phyloP scores from a whole-genome alignment of 2,113 vertebrate genomes.

The Lagopus muta region DNA sequence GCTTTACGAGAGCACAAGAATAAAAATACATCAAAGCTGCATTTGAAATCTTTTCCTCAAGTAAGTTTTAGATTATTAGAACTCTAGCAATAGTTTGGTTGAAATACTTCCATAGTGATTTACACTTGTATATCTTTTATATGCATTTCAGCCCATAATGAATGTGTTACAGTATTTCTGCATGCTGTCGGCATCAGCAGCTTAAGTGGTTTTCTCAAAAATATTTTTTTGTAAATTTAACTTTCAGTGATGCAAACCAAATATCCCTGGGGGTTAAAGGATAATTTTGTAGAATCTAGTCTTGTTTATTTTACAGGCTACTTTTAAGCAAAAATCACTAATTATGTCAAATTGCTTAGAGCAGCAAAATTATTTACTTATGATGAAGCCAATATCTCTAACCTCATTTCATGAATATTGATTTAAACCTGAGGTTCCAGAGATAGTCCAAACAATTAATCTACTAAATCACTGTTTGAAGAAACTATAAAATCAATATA shows the following conservation, averaged over 20 bases:
- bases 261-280: slow-evolving; percentile 14
- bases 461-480: slow-evolving; percentile 70
- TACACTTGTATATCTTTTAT: not conserved
- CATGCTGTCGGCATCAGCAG: not conserved
- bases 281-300: slow-evolving; percentile 56
- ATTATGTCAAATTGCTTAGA: slow-evolving; percentile 69
- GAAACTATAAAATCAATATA: slow-evolving; percentile 72
- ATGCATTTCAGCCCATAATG: not conserved
- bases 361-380: slow-evolving; percentile 72
- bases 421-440: slow-evolving; percentile 71
- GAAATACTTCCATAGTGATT: not conserved
- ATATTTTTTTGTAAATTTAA: slow-evolving; percentile 42
- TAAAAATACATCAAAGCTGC: not conserved
- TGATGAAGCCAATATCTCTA: slow-evolving; percentile 68
- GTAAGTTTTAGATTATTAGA: not conserved
- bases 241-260: slow-evolving; percentile 37
- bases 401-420: slow-evolving; percentile 73
- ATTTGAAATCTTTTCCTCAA: not conserved
- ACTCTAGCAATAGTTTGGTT: not conserved
- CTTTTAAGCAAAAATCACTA: slow-evolving; percentile 71
- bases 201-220: slow-evolving; percentile 17
- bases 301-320: slow-evolving; percentile 56
- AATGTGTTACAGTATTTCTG: not conserved
- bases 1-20: not conserved
- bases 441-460: slow-evolving; percentile 66